Evolutionary conservation across 1,140 invertebrate genomes (phyloP), one percentile per base, ranked within the genome.

Genomic region (Drosophila sechellia): DNA sequence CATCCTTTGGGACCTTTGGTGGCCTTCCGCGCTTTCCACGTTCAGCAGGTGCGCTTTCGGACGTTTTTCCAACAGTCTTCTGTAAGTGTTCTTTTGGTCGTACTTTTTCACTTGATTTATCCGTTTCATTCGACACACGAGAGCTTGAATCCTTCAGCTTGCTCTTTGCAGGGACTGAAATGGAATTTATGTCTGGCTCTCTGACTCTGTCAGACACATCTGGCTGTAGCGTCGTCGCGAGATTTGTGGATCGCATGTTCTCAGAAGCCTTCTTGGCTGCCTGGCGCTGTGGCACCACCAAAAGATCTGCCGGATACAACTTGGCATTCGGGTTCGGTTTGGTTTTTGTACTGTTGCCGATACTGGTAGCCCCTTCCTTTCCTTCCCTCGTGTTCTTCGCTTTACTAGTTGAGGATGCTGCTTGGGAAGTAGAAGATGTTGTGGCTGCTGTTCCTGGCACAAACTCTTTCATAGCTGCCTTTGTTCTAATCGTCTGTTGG

Each of bases 211-310:
- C 90, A 0, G 63, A 55, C 13, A 31, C 84, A 42, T 84, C 79
- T 1, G 64, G 64, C 50, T 78, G 73, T 6, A 65, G 45, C 20
- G 49, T 42, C 20, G 73, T 61, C 13, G 78, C 78, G 58, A 89
- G 60, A 94, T 94, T 90, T 20, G 94, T 95, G 8, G 94, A 94
- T 39, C 95, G 95, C 94, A 97, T 95, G 85, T 96, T 97, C 92
- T 97, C 97, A 3, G 96, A 96, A 3, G 97, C 97, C 91, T 98
- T 97, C 86, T 97, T 98, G 15, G 97, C 97, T 20, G 97, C 97
- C 92, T 97, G 96, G 54, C 97, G 93, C 91, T 98, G 97, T 1
- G 97, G 97, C n/a, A 98, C 97, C 79, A 98, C 97, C 35, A 97
- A 93, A 81, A 97, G 95, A 39, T 96, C 95, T 20, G 96, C 95